Evolutionary conservation across 1,140 invertebrate genomes (phyloP).

Genomic region (Diploscapter pachys): DNA sequence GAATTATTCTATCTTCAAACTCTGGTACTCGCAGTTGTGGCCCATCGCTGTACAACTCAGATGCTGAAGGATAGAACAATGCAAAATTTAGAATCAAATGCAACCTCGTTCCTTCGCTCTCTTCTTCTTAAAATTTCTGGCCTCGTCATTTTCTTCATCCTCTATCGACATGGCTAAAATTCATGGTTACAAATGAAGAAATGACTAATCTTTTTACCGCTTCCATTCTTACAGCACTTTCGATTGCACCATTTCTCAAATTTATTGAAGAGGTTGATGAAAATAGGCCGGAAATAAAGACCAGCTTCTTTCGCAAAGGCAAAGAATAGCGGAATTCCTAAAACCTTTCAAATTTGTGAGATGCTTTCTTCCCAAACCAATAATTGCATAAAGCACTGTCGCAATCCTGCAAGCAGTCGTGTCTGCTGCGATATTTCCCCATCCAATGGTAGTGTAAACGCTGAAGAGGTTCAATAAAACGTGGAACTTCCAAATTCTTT

Average conservation of each 20-base stretch:
- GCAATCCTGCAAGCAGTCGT: slow-evolving; percentile 45
- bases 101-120: too few species aligned
- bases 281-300: neutral
- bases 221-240: slow-evolving; percentile 13
- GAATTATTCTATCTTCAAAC: too few species aligned
- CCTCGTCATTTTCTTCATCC: neutral
- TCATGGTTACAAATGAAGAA: too few species aligned
- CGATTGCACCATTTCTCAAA: slow-evolving; percentile 45
- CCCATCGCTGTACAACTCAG: too few species aligned
- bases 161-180: neutral
- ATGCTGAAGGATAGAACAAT: too few species aligned
- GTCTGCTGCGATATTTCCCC: slow-evolving; percentile 52
- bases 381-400: slow-evolving; percentile 49
- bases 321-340: slow-evolving; percentile 55
- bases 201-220: neutral
- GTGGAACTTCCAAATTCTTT: too few species aligned
- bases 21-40: too few species aligned
- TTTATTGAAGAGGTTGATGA: slow-evolving; percentile 43
- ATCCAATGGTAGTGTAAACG: slow-evolving; percentile 57
- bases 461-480: too few species aligned
- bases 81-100: too few species aligned
- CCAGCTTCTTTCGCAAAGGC: slow-evolving; percentile 58
- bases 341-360: neutral
- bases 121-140: neutral
- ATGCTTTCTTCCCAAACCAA: slow-evolving; percentile 28